These are phyloP conservation scores for Arnoldichthys spilopterus DNA, from an alignment of 2,797 vertebrate genomes.

Conservation along the genomic window DNA sequence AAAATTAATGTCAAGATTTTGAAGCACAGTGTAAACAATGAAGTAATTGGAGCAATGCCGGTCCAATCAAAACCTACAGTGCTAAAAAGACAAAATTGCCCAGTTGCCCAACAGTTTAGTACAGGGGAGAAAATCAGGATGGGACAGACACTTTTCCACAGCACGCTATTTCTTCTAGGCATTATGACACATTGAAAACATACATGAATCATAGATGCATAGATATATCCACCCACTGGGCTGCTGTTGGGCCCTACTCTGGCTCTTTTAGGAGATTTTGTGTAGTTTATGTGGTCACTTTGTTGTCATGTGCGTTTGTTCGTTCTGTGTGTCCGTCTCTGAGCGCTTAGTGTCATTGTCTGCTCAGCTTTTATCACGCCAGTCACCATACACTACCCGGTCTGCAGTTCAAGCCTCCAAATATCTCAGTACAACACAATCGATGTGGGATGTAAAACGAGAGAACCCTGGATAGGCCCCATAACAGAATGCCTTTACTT, in stretches of 20 bases:
- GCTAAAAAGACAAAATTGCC: too few relatives aligned
- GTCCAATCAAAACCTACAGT: too few relatives aligned
- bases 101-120: too few relatives aligned
- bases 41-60: too few relatives aligned
- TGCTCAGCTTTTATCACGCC: neutral
- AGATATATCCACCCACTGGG: neutral
- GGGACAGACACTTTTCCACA: too few relatives aligned
- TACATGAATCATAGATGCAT: neutral
- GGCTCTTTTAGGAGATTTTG: neutral
- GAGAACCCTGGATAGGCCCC: neutral
- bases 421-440: neutral
- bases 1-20: too few relatives aligned
- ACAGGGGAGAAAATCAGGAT: too few relatives aligned
- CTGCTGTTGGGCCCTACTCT: neutral
- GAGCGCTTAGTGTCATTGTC: neutral
- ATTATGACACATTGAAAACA: too few relatives aligned
- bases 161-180: too few relatives aligned
- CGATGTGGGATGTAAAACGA: neutral
- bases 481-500: neutral
- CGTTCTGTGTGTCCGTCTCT: neutral
- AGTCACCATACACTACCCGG: neutral
- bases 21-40: too few relatives aligned
- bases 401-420: neutral
- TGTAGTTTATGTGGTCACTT: neutral
- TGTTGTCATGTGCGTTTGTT: neutral